Conservation (phyloP, 2,113 vertebrate species). For the Dendropsophus ebraccatus region DNA sequence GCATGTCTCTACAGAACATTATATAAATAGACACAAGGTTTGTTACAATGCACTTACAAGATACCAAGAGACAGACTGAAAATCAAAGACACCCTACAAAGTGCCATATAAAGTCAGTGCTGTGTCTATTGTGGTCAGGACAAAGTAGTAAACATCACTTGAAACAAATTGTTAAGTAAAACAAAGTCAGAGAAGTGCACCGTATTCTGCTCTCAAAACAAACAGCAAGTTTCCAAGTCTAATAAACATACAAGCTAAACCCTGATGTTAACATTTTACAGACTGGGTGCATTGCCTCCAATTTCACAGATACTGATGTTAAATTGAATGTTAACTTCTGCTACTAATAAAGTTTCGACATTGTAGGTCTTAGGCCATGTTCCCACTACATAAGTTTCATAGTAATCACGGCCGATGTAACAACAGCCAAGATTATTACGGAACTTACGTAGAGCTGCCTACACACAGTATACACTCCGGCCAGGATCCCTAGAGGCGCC, state of each 20-base stretch:
- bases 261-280: not conserved
- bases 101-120: not conserved
- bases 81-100: not conserved
- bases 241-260: not conserved
- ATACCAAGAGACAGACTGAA: not conserved
- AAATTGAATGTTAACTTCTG: not conserved
- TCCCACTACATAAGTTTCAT: too few relatives aligned
- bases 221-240: not conserved
- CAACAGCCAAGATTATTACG: too few relatives aligned
- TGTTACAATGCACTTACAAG: not conserved
- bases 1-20: constrained; percentile 9
- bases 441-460: too few relatives aligned
- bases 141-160: not conserved
- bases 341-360: too few relatives aligned
- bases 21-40: constrained; percentile 3
- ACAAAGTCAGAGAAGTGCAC: not conserved
- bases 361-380: too few relatives aligned
- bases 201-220: not conserved
- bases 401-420: too few relatives aligned
- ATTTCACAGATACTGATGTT: not conserved
- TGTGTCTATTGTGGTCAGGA: not conserved
- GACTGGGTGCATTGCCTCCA: not conserved
- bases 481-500: too few relatives aligned
- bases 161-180: not conserved
- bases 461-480: too few relatives aligned